phyloP scores from a whole-genome alignment of 2,113 vertebrate species.

The Corapipo altera region DNA sequence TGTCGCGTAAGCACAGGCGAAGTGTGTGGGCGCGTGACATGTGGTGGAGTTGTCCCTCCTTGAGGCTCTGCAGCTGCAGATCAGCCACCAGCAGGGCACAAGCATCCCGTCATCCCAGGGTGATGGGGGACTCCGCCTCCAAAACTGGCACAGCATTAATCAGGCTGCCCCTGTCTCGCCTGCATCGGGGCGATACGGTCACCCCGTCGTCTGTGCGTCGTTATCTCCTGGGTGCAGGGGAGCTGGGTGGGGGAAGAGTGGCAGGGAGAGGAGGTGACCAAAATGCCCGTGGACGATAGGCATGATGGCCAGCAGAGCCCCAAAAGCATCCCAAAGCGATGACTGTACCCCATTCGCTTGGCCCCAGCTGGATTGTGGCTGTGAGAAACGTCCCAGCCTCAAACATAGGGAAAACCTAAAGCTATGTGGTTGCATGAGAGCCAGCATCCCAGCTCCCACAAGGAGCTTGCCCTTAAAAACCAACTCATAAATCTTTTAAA shows the following conservation, averaged over 20 bases:
- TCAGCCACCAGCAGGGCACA: not conserved
- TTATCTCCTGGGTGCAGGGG: not conserved
- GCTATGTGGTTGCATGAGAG: not conserved
- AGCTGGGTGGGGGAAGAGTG: not conserved
- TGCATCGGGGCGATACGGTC: rapidly evolving
- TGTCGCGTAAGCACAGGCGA: rapidly evolving
- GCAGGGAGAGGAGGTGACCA: not conserved
- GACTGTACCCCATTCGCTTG: not conserved
- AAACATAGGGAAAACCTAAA: not conserved
- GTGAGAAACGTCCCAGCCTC: not conserved
- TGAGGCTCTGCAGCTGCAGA: not conserved
- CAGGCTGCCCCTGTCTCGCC: not conserved
- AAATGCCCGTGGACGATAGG: rapidly evolving
- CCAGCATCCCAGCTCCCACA: not conserved
- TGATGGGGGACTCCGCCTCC: not conserved
- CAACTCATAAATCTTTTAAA: not conserved
- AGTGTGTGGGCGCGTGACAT: not conserved
- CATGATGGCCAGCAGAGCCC: not conserved
- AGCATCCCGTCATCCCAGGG: not conserved
- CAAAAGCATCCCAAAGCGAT: not conserved
- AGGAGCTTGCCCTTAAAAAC: not conserved
- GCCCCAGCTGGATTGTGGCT: rapidly evolving
- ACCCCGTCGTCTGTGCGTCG: rapidly evolving
- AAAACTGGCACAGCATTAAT: rapidly evolving
- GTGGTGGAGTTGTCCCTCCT: not conserved